Conservation (phyloP, 2,888 invertebrate genomes). For the Epistrophe eligans region DNA sequence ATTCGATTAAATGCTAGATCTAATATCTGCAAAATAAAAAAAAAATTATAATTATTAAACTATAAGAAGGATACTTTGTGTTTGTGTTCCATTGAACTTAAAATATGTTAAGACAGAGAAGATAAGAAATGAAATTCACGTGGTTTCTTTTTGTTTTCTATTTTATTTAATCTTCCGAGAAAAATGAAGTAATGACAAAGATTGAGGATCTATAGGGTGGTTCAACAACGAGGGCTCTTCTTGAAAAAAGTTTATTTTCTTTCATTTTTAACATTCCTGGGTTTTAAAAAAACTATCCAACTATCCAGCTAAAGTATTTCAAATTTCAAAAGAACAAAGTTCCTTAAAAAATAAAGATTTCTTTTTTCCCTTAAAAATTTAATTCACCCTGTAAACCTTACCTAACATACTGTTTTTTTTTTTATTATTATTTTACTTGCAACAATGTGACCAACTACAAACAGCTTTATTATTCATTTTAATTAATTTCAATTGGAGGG, state of each 20-base stretch:
- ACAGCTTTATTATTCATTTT: slow-evolving; percentile 43
- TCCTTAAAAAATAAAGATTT: background rate
- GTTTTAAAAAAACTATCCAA: too few relatives aligned
- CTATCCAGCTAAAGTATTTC: too few relatives aligned
- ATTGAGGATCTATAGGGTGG: too few relatives aligned
- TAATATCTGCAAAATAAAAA: slow-evolving; percentile 79
- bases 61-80: too few relatives aligned
- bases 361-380: background rate
- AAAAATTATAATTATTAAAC: too few relatives aligned
- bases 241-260: too few relatives aligned
- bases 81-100: slow-evolving; percentile 9
- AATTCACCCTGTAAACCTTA: slow-evolving; percentile 26
- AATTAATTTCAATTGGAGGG: slow-evolving; percentile 73
- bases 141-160: too few relatives aligned
- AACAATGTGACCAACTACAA: slow-evolving; percentile 18
- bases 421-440: background rate
- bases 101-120: background rate
- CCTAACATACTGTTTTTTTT: background rate
- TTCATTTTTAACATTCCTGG: too few relatives aligned
- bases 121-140: background rate
- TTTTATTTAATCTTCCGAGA: too few relatives aligned
- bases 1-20: slow-evolving; percentile 83
- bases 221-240: too few relatives aligned
- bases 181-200: too few relatives aligned
- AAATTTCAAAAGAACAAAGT: too few relatives aligned